Base-by-base conservation (phyloP, 1,140 invertebrate genomes). In the Cherax quadricarinatus region DNA sequence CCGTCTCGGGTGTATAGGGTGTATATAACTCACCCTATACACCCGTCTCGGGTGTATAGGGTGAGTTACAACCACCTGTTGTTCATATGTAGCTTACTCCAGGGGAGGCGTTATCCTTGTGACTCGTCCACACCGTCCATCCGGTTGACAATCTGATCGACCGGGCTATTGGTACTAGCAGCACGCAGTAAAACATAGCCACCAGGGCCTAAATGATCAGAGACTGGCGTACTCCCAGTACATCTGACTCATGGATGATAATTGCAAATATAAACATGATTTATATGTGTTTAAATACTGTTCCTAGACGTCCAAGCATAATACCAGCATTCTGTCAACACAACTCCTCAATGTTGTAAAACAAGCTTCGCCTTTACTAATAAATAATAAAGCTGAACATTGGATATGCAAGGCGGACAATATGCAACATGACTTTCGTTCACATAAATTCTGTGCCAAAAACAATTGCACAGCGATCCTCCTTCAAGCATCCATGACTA, bases 321-420 rank as follows among this genome's bases (percentile, higher is more conserved):
- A 7, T 16, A 48, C 30, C 60, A 53, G 41, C 83, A 70, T 48
- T 21, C 48, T 30, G 12, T 3, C 4, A 48, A 85, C 21, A 70
- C n/a, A 85, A 53, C 48, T 53, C 10, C 57, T 7, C 24, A 14
- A 48, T 9, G 41, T 41, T 41, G 14, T 85, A 85, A 18, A 85
- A 85, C n/a, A 84, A 24, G 48, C 21, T 30, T 4, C 41, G 16
- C 5, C 0, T 4, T n/a, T 30, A 30, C n/a, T 12, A 75, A 70
- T 70, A 85, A 85, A 85, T 30, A 18, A 80, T 24, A 10, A 12
- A 6, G 41, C 24, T 86, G 48, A 86, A 30, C 84, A 62, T 12
- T 73, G 75, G 78, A 80, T 62, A 88, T 88, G 86, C 86, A 80
- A 88, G 75, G 86, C 53, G 24, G 86, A 88, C 86, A 79, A 88